Evolutionary conservation across 1,140 invertebrate genomes (phyloP).

Genomic region (Batillaria attramentaria): DNA sequence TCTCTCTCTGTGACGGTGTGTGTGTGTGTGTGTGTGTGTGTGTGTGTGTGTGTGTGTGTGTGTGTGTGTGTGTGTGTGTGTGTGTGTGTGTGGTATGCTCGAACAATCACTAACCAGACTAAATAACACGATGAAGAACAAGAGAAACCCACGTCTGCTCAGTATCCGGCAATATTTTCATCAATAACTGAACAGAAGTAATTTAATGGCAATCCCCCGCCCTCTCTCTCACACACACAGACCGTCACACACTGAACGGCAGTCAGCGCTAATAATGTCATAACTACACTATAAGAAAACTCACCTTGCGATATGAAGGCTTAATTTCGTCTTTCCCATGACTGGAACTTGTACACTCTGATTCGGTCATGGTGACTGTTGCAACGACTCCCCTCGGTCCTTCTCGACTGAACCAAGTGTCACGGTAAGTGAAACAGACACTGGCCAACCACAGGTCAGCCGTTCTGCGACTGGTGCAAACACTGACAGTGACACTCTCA

Average conservation of each 20-base stretch:
- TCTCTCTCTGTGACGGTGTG: too few species aligned
- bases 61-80: too few species aligned
- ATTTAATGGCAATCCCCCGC: not conserved
- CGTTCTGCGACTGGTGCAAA: too few species aligned
- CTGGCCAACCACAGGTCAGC: too few species aligned
- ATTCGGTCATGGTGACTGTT: not conserved
- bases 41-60: too few species aligned
- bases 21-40: too few species aligned
- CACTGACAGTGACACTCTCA: too few species aligned
- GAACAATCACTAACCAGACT: too few species aligned
- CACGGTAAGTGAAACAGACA: too few species aligned
- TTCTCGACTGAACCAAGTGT: too few species aligned
- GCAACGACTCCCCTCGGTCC: too few species aligned
- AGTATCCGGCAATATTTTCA: not conserved
- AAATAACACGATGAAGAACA: constrained; percentile 12
- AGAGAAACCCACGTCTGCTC: not conserved
- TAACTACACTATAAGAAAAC: not conserved
- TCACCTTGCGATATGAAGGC: not conserved
- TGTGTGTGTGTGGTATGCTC: too few species aligned
- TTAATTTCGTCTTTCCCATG: not conserved
- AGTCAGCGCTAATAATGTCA: not conserved
- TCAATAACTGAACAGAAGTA: not conserved
- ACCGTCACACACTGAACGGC: not conserved
- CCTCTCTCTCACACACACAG: not conserved
- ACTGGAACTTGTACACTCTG: not conserved